A percentile compares a stretch with the other conserved stretches of the same genome.
Conservation (phyloP, 2,113 vertebrate species). For the Sarotherodon lohbergeri region DNA sequence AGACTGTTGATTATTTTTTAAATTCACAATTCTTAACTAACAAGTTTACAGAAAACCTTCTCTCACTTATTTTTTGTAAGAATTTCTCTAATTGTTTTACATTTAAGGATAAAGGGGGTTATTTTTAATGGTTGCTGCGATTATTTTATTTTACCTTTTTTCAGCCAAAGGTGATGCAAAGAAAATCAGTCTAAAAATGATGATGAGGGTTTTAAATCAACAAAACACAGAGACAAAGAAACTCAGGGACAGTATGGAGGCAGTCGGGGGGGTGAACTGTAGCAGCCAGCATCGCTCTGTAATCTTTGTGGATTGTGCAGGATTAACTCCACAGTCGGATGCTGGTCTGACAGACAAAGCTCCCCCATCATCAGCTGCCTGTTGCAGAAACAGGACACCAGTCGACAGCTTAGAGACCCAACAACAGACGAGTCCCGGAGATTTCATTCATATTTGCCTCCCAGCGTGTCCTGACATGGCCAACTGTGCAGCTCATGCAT, state of each 20-base stretch:
- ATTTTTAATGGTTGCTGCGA: background rate
- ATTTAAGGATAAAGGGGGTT: background rate
- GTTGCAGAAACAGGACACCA: conserved; percentile 49
- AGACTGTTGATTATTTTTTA: background rate
- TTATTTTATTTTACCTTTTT: background rate
- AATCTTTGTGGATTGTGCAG: conserved; percentile 56
- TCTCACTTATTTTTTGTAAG: background rate
- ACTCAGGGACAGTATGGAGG: background rate
- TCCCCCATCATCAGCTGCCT: conserved; percentile 47
- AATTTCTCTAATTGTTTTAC: background rate
- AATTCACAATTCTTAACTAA: background rate
- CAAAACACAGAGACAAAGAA: background rate
- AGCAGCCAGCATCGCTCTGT: background rate
- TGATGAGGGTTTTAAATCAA: background rate
- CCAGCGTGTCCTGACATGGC: conserved; percentile 5
- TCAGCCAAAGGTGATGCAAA: background rate
- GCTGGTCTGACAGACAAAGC: conserved; percentile 41
- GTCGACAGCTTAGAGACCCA: conserved; percentile 29
- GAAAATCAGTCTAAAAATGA: background rate
- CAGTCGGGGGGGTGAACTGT: background rate
- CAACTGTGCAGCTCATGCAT: background rate
- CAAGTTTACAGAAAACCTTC: background rate
- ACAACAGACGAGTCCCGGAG: conserved; percentile 36
- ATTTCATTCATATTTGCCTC: conserved; percentile 3
- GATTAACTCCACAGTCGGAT: conserved; percentile 48